phyloP scores from a whole-genome alignment of 1,140 invertebrate genomes.

The Drosophila baimaii region DNA sequence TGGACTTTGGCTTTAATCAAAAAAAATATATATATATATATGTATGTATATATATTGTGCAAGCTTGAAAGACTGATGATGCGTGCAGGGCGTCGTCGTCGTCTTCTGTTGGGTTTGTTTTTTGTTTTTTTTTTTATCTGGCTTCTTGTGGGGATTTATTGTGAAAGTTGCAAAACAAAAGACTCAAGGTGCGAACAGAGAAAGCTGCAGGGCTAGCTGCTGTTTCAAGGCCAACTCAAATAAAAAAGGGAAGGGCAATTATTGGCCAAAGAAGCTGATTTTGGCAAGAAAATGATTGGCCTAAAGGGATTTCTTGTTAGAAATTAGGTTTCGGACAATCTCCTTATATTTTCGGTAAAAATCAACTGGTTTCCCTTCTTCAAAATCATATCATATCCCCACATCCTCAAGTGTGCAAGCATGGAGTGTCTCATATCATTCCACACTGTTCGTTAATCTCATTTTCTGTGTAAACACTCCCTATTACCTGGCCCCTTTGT shows the following conservation, averaged over 20 bases:
- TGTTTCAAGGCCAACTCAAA: slow-evolving; percentile 28
- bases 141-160: slow-evolving; percentile 17
- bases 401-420: not conserved
- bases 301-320: too few relatives aligned
- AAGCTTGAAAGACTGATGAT: slow-evolving; percentile 23
- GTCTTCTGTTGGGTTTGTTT: slow-evolving; percentile 8
- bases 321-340: too few relatives aligned
- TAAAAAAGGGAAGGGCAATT: slow-evolving; percentile 1
- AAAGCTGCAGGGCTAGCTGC: slow-evolving; percentile 3
- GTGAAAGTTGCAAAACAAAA: slow-evolving; percentile 56
- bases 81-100: slow-evolving; percentile 52
- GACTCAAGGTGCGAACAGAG: slow-evolving; percentile 45
- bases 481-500: slow-evolving; percentile 1
- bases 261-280: not conserved
- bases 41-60: slow-evolving; percentile 12
- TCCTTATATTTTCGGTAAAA: too few relatives aligned
- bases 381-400: not conserved
- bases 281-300: not conserved
- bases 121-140: not conserved
- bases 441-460: slow-evolving; percentile 7
- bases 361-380: not conserved
- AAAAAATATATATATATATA: slow-evolving; percentile 2
- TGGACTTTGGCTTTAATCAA: slow-evolving; percentile 53
- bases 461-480: slow-evolving; percentile 31
- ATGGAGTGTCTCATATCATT: not conserved